Evolutionary conservation across 2,797 vertebrate genomes (phyloP).

Genomic region (Chromobotia macracanthus): DNA sequence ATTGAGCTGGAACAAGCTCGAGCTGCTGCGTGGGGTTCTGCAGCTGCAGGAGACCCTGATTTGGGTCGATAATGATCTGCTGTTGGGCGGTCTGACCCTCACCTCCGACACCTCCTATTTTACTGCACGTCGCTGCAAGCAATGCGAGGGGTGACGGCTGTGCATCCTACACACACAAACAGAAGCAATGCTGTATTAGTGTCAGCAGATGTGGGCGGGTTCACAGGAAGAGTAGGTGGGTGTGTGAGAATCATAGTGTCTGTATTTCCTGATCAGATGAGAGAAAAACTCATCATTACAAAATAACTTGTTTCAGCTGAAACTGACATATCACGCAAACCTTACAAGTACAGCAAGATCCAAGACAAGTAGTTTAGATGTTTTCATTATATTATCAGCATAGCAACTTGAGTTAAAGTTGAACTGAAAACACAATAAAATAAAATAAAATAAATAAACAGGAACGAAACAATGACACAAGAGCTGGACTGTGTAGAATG

Average conservation of each 20-base stretch:
- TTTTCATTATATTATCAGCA: not conserved
- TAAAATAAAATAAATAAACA: no score
- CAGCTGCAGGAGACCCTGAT: slow-evolving; percentile 88
- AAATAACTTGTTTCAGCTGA: slow-evolving; percentile 32
- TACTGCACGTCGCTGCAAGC: slow-evolving; percentile 99
- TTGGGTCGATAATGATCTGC: slow-evolving; percentile 93
- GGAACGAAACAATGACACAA: not conserved
- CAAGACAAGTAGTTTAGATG: not conserved
- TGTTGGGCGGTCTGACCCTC: slow-evolving; percentile 81
- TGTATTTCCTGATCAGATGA: slow-evolving; percentile 70
- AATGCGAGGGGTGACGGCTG: slow-evolving; percentile 97
- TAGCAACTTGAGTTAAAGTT: not conserved
- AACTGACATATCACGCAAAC: not conserved
- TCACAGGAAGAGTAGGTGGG: slow-evolving; percentile 83
- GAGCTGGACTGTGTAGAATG: not conserved
- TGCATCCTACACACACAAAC: slow-evolving; percentile 55
- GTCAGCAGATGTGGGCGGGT: slow-evolving; percentile 79
- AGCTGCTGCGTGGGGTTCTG: slow-evolving; percentile 90
- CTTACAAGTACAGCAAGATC: not conserved
- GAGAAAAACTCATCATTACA: slow-evolving; percentile 69
- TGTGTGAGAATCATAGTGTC: slow-evolving; percentile 78
- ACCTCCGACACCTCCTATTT: slow-evolving; percentile 92
- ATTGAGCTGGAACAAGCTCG: slow-evolving; percentile 94
- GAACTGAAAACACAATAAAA: no score
- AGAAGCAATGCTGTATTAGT: slow-evolving; percentile 70